Conservation (phyloP, 2,113 vertebrate genomes). For the Corythornis vintsioides region DNA sequence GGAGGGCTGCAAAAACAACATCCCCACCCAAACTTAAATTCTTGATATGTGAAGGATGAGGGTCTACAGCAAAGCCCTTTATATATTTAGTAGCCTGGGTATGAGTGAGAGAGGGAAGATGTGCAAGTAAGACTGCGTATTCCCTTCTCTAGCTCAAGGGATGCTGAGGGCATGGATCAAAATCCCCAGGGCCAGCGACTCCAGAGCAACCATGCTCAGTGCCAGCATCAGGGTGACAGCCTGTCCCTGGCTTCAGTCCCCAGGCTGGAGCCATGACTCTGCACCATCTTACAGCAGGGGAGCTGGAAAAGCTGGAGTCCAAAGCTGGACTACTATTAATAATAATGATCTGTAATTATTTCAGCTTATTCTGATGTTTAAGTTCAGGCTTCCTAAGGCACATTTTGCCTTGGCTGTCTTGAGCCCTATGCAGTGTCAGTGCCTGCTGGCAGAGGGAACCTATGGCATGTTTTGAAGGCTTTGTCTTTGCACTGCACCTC, state of each 20-base stretch:
- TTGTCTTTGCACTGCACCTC: not conserved
- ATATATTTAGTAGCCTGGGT: not conserved
- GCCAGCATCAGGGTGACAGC: not conserved
- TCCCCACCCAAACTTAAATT: not conserved
- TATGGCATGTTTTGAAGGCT: not conserved
- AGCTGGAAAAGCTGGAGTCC: not conserved
- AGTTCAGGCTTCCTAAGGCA: constrained; percentile 17
- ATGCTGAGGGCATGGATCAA: not conserved
- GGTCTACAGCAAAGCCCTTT: not conserved
- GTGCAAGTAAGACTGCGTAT: not conserved
- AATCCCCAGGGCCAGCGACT: not conserved
- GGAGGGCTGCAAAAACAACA: not conserved
- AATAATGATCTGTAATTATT: not conserved
- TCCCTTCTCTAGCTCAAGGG: not conserved
- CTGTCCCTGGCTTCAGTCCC: not conserved
- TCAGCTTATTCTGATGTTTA: not conserved
- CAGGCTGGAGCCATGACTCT: not conserved
- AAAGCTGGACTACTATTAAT: not conserved
- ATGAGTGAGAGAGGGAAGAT: not conserved
- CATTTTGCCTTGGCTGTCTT: constrained; percentile 10
- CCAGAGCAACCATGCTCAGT: not conserved
- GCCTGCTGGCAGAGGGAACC: not conserved
- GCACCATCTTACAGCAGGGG: not conserved
- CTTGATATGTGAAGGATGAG: not conserved
- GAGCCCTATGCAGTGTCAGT: not conserved